A percentile compares a stretch with the other conserved stretches of the same genome.
Evolutionary conservation across 2,888 invertebrate genomes (phyloP).

Genomic region (Lamellibrachia columna): DNA sequence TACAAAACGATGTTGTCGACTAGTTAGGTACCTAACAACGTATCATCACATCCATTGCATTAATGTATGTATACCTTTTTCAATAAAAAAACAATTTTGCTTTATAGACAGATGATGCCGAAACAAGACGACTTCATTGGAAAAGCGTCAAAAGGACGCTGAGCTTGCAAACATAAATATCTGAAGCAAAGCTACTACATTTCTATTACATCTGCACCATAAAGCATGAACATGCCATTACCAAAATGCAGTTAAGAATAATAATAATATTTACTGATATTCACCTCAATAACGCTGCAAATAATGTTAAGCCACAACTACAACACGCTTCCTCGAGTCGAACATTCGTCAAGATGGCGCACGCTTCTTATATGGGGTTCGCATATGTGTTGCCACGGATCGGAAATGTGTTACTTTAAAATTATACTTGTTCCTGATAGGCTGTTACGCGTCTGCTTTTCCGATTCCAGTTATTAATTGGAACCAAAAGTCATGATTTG

Average conservation of each 20-base stretch:
- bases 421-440: background rate
- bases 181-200: background rate
- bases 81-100: background rate
- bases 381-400: background rate
- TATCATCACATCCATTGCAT: background rate
- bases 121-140: background rate
- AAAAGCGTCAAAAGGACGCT: background rate
- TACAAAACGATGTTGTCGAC: background rate
- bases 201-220: background rate
- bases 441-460: background rate
- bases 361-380: background rate
- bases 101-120: background rate
- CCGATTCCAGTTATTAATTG: too few species aligned
- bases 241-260: background rate
- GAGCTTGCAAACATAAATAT: background rate
- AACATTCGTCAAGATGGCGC: slow-evolving; percentile 12
- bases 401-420: background rate
- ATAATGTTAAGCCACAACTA: background rate
- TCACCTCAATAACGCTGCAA: background rate
- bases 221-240: background rate
- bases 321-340: background rate
- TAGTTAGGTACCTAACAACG: background rate
- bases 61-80: background rate
- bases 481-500: too few species aligned
- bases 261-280: background rate